phyloP scores from a whole-genome alignment of 1,140 invertebrate genomes.

The Solen grandis region DNA sequence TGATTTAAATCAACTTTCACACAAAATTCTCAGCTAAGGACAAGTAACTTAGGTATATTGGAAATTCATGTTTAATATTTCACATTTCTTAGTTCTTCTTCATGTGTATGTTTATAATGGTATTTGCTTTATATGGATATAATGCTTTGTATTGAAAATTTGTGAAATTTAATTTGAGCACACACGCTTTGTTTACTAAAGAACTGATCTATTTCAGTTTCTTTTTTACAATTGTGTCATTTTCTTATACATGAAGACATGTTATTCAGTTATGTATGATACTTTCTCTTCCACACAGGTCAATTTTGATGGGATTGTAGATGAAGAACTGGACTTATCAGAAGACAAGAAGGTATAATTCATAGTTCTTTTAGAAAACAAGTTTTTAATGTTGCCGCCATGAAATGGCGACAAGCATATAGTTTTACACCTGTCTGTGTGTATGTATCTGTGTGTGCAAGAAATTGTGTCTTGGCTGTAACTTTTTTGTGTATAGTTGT shows the following conservation, averaged over 20 bases:
- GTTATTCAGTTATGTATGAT: not conserved
- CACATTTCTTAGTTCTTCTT: constrained; percentile 1
- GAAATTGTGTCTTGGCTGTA: not conserved
- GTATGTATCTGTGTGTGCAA: not conserved
- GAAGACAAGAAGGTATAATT: constrained; percentile 64
- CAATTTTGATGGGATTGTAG: constrained; percentile 72
- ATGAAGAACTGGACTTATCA: constrained; percentile 70
- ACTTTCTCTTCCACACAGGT: constrained; percentile 64
- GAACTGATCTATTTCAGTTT: not conserved
- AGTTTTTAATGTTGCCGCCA: too few relatives aligned
- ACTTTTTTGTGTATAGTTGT: not conserved
- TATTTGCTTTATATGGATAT: constrained; percentile 30
- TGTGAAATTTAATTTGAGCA: not conserved
- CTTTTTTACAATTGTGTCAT: not conserved
- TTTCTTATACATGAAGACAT: not conserved
- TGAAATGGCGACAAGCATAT: too few relatives aligned
- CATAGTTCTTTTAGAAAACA: too few relatives aligned
- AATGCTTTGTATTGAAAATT: constrained; percentile 34
- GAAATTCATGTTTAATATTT: too few relatives aligned
- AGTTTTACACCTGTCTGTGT: not conserved
- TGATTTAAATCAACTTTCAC: not conserved
- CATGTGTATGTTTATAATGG: constrained; percentile 23
- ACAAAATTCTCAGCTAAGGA: too few relatives aligned
- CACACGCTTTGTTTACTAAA: not conserved
- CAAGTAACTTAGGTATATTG: too few relatives aligned